phyloP scores from a whole-genome alignment of 2,797 vertebrate genomes.

The Myotis daubentonii region DNA sequence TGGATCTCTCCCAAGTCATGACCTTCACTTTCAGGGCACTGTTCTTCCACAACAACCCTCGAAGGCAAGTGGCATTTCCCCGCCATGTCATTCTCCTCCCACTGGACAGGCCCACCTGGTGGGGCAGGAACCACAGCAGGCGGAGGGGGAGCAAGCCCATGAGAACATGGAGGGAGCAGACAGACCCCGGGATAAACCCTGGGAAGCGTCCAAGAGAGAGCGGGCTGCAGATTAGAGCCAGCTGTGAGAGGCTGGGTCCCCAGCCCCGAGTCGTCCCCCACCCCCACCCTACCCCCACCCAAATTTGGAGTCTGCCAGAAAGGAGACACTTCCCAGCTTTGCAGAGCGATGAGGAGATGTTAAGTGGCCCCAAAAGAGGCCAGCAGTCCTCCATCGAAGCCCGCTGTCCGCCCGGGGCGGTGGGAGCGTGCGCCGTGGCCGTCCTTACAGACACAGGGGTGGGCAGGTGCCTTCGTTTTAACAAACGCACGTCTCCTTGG shows the following conservation, averaged over 20 bases:
- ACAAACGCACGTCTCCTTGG: not conserved
- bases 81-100: not conserved
- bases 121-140: not conserved
- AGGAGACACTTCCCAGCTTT: not conserved
- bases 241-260: not conserved
- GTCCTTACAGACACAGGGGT: fast-evolving
- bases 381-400: not conserved
- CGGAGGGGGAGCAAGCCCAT: fast-evolving
- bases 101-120: fast-evolving
- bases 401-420: fast-evolving
- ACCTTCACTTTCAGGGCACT: not conserved
- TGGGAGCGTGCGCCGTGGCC: fast-evolving
- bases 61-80: not conserved
- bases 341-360: not conserved
- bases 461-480: not conserved
- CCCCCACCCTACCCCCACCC: not conserved
- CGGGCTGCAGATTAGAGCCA: not conserved
- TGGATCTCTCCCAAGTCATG: not conserved
- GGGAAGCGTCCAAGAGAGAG: not conserved
- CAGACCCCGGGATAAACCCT: not conserved
- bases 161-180: fast-evolving
- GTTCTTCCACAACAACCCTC: not conserved
- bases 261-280: fast-evolving
- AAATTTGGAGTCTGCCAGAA: not conserved
- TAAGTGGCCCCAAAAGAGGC: not conserved